These are phyloP conservation scores for Hyphantria cunea DNA, from an alignment of 1,140 invertebrate species.

Conservation along the genomic window DNA sequence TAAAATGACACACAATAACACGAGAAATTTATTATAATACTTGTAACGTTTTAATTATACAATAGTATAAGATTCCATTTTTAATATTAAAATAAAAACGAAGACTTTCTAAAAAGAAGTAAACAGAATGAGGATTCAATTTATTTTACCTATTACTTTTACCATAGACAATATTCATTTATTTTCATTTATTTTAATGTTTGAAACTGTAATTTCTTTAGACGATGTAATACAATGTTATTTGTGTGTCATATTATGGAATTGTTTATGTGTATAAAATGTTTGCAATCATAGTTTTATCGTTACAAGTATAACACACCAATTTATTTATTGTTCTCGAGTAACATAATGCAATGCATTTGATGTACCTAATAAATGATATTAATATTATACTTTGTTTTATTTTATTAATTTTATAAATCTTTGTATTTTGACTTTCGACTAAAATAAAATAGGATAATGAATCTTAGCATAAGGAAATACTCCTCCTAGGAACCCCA, in stretches of 20 bases:
- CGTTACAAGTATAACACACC: constrained; percentile 68
- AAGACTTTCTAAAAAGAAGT: no score
- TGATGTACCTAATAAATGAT: constrained; percentile 74
- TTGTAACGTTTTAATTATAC: no score
- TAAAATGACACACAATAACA: constrained; percentile 3
- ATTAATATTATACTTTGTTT: constrained; percentile 32
- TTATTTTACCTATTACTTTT: neutral
- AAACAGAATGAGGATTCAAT: no score
- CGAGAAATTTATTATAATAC: no score
- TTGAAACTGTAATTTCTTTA: no score
- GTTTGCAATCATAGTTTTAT: constrained; percentile 47
- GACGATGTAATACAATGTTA: neutral
- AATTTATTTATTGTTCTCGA: constrained; percentile 72
- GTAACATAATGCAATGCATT: constrained; percentile 76
- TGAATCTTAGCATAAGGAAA: no score
- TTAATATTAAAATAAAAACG: no score
- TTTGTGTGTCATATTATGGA: constrained; percentile 2
- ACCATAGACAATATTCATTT: neutral
- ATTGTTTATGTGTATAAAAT: constrained; percentile 39
- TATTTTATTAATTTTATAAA: neutral
- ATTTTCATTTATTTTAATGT: no score
- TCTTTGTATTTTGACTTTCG: no score
- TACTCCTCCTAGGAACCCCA: no score
- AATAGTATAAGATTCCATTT: no score
- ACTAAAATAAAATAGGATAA: no score